Evolutionary conservation across 2,113 vertebrate genomes (phyloP).

Genomic region (Eupsittula cactorum): DNA sequence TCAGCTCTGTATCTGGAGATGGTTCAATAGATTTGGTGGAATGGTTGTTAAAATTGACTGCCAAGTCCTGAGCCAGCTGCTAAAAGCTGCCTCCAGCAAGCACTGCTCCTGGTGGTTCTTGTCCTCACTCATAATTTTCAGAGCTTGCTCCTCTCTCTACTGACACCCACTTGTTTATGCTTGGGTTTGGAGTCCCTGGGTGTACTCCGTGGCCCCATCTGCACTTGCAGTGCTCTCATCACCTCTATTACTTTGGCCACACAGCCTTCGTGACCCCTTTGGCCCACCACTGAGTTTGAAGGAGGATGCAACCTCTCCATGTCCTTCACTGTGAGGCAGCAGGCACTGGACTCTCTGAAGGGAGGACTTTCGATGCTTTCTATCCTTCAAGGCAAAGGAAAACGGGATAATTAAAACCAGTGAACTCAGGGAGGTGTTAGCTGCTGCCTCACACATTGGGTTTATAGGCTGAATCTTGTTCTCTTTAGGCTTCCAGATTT

Average conservation of each 20-base stretch:
- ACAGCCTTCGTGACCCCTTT: not conserved
- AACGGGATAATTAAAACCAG: conserved; percentile 26
- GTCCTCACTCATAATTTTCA: not conserved
- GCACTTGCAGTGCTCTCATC: not conserved
- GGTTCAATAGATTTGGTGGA: conserved; percentile 12
- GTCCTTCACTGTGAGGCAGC: not conserved
- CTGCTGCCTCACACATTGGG: conserved; percentile 34
- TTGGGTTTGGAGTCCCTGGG: not conserved
- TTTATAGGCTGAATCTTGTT: conserved; percentile 54
- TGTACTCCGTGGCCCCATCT: not conserved
- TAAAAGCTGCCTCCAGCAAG: conserved; percentile 5
- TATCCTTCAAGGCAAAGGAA: not conserved
- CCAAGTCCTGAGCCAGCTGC: not conserved
- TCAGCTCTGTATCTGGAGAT: conserved; percentile 10
- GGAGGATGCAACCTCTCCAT: not conserved
- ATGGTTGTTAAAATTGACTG: conserved; percentile 1
- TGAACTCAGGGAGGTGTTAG: not conserved
- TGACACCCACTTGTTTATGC: not conserved
- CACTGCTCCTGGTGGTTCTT: not conserved
- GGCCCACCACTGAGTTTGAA: not conserved
- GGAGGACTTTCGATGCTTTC: not conserved
- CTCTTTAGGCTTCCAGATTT: conserved; percentile 55
- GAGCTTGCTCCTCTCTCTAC: not conserved
- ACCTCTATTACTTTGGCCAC: not conserved
- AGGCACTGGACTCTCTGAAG: not conserved